Evolutionary conservation across 2,113 vertebrate genomes (phyloP).

Genomic region (Bettongia penicillata): DNA sequence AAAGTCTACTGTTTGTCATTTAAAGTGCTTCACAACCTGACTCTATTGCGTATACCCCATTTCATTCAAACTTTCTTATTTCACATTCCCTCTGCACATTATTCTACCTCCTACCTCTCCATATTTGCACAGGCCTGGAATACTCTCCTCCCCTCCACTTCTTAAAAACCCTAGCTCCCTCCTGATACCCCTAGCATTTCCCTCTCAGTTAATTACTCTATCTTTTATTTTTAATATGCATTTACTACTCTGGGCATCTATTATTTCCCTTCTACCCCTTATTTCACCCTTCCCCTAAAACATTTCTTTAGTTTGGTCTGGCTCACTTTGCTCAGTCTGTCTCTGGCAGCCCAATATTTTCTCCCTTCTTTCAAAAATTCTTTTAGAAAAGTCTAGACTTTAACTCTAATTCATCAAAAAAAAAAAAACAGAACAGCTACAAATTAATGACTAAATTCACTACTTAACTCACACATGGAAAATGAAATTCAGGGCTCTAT

Average conservation of each 20-base stretch:
- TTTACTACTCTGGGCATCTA: not conserved
- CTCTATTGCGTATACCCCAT: not conserved
- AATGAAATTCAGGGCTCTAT: not conserved
- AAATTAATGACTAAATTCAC: not conserved
- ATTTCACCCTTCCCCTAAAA: not conserved
- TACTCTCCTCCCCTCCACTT: not conserved
- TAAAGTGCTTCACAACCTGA: not conserved
- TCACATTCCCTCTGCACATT: not conserved
- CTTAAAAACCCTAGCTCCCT: not conserved
- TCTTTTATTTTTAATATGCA: not conserved
- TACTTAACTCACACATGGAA: not conserved
- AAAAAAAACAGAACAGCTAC: not conserved
- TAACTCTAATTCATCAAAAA: conserved; percentile 21
- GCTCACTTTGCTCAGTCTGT: not conserved
- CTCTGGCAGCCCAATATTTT: not conserved
- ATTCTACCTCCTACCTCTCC: not conserved
- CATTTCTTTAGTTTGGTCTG: not conserved
- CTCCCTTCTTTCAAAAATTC: not conserved
- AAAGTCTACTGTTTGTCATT: not conserved
- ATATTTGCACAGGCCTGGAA: not conserved
- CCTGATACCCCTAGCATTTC: not conserved
- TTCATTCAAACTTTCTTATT: not conserved
- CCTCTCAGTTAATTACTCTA: not conserved
- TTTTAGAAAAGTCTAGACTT: not conserved
- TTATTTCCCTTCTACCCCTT: not conserved